Percentiles rank a stretch among this genome's conserved stretches.
These are phyloP conservation scores for Drosophila ercepeae DNA, from an alignment of 1,140 invertebrate species.

Conservation along the genomic window DNA sequence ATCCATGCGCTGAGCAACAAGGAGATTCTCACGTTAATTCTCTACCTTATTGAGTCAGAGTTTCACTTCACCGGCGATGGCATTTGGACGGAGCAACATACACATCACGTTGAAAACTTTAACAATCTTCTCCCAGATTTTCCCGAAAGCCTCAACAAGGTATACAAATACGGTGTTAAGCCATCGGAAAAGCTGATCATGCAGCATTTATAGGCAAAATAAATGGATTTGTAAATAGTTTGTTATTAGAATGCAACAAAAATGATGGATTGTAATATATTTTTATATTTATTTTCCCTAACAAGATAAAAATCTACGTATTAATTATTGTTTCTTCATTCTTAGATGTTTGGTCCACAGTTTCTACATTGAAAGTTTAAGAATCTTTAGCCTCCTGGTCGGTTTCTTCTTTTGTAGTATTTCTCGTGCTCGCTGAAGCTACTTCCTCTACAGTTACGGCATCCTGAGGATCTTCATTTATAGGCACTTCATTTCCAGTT, in stretches of 20 bases:
- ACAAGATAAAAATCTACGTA: too few relatives aligned
- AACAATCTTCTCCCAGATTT: conserved; percentile 80
- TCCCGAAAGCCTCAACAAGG: conserved; percentile 76
- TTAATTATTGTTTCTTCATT: neutral
- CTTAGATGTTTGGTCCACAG: neutral
- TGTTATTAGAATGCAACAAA: conserved; percentile 2
- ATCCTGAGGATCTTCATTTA: neutral
- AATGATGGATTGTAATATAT: neutral
- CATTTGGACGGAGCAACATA: conserved; percentile 82
- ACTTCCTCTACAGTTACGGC: neutral
- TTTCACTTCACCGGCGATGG: conserved; percentile 84
- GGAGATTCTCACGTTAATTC: conserved; percentile 73
- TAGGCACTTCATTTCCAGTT: neutral
- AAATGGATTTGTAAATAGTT: conserved; percentile 29
- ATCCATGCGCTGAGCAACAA: conserved; percentile 52
- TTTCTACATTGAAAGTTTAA: neutral
- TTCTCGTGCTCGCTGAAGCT: neutral
- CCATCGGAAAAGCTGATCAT: conserved; percentile 50
- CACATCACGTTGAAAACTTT: conserved; percentile 79
- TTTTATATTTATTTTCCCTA: neutral
- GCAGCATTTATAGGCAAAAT: conserved; percentile 39
- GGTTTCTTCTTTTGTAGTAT: neutral
- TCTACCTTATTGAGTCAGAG: conserved; percentile 84
- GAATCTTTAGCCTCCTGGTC: neutral
- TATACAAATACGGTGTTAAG: conserved; percentile 80